Percentiles rank a stretch among this genome's conserved stretches.
Conservation (phyloP, 2,113 vertebrate genomes). For the Plectropomus leopardus region DNA sequence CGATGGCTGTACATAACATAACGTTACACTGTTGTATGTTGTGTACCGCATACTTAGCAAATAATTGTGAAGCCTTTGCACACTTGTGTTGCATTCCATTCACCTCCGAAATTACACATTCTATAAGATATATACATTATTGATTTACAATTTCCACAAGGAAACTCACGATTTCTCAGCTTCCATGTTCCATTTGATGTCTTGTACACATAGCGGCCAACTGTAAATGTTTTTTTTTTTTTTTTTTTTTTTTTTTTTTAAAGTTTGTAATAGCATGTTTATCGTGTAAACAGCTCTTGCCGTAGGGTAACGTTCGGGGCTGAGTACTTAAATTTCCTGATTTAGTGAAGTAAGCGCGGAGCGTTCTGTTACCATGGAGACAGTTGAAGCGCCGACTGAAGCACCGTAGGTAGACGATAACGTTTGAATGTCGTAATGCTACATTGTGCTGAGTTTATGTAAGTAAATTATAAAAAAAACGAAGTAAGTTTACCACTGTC, state of each 20-base stretch:
- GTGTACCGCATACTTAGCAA: too few species aligned
- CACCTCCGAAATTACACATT: not conserved
- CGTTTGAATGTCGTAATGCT: not conserved
- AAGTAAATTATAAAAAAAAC: not conserved
- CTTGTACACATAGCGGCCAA: rapidly evolving
- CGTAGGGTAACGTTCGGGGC: not conserved
- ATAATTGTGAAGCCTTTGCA: too few species aligned
- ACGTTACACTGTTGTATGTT: too few species aligned
- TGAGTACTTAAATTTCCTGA: not conserved
- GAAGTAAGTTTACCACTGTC: not conserved
- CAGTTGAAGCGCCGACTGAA: not conserved
- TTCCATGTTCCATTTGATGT: rapidly evolving
- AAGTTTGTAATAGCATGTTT: not conserved
- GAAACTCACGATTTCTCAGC: not conserved
- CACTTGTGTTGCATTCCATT: not conserved
- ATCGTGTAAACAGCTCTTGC: not conserved
- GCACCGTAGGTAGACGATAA: not conserved
- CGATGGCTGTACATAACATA: too few species aligned
- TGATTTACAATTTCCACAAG: not conserved
- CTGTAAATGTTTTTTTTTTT: not conserved
- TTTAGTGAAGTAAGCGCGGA: rapidly evolving
- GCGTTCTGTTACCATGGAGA: slow-evolving; percentile 68
- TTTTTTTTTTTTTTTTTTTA: too few species aligned
- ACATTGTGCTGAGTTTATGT: not conserved
- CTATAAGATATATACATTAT: not conserved